phyloP scores from a whole-genome alignment of 2,797 vertebrate genomes.

The Acestrorhynchus altus region DNA sequence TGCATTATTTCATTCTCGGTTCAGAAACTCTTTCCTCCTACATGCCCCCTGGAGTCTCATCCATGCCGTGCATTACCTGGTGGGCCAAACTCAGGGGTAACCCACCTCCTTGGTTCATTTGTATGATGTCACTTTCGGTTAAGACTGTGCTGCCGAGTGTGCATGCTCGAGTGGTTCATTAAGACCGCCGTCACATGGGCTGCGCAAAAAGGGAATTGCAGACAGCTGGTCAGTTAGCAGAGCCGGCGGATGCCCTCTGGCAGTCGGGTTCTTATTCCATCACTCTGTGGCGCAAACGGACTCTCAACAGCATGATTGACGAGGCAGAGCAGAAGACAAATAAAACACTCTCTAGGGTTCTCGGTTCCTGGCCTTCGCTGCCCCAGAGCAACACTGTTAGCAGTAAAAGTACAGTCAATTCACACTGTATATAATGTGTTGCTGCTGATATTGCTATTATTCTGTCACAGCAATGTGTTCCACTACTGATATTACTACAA shows the following conservation, averaged over 20 bases:
- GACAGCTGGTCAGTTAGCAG: conserved; percentile 53
- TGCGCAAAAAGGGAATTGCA: conserved; percentile 17
- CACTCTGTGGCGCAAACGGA: conserved; percentile 20
- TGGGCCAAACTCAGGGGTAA: conserved; percentile 7
- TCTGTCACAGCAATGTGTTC: too few species aligned
- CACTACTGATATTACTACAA: too few species aligned
- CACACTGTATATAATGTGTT: too few species aligned
- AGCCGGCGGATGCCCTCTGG: conserved; percentile 39
- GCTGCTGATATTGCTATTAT: too few species aligned
- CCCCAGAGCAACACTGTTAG: background rate
- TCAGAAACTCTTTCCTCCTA: background rate
- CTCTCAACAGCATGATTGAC: conserved; percentile 26
- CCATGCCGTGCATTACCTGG: conserved; percentile 21
- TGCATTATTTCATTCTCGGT: background rate
- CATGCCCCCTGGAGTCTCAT: conserved; percentile 27
- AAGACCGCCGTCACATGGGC: conserved; percentile 25
- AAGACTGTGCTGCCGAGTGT: conserved; percentile 28
- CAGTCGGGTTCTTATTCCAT: conserved; percentile 24
- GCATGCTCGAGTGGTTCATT: conserved; percentile 47
- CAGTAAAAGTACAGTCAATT: background rate
- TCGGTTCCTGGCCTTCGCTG: background rate
- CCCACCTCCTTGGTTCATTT: conserved; percentile 44
- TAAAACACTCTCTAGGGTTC: background rate
- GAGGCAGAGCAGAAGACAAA: conserved; percentile 1
- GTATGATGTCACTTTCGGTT: conserved; percentile 50